phyloP scores from a whole-genome alignment of 2,113 vertebrate genomes.

The Chaetodon auriga region DNA sequence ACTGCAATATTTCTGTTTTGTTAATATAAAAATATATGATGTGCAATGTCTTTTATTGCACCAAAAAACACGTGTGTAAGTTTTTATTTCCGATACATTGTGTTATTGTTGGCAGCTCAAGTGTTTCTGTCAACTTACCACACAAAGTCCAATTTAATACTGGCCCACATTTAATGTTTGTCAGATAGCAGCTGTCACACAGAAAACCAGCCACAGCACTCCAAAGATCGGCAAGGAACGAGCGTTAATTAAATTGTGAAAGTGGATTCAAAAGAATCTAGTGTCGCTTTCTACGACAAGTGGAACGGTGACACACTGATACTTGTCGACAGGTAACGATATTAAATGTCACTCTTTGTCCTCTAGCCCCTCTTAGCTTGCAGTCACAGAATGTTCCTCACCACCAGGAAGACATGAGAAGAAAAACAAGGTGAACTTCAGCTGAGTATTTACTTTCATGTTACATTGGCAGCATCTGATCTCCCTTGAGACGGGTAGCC shows the following conservation, averaged over 20 bases:
- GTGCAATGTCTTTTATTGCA: background rate
- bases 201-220: background rate
- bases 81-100: background rate
- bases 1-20: background rate
- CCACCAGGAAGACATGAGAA: slow-evolving; percentile 29
- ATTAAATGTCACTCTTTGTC: slow-evolving; percentile 33
- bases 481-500: background rate
- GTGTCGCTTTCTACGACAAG: slow-evolving; percentile 3
- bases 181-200: background rate
- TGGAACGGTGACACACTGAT: slow-evolving; percentile 5
- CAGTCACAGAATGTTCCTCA: slow-evolving; percentile 34
- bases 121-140: background rate
- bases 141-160: background rate
- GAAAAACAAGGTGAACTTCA: slow-evolving; percentile 41
- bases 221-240: slow-evolving; percentile 27
- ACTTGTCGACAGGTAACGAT: slow-evolving; percentile 41
- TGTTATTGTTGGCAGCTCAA: background rate
- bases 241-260: slow-evolving; percentile 37
- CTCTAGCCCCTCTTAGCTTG: slow-evolving; percentile 7
- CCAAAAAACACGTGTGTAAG: background rate
- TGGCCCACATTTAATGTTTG: background rate
- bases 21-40: background rate
- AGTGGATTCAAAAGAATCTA: slow-evolving; percentile 33
- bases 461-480: slow-evolving; percentile 33
- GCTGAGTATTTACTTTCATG: slow-evolving; percentile 32